These are phyloP conservation scores for Drusus annulatus DNA, from an alignment of 1,140 invertebrate species.

Conservation along the genomic window DNA sequence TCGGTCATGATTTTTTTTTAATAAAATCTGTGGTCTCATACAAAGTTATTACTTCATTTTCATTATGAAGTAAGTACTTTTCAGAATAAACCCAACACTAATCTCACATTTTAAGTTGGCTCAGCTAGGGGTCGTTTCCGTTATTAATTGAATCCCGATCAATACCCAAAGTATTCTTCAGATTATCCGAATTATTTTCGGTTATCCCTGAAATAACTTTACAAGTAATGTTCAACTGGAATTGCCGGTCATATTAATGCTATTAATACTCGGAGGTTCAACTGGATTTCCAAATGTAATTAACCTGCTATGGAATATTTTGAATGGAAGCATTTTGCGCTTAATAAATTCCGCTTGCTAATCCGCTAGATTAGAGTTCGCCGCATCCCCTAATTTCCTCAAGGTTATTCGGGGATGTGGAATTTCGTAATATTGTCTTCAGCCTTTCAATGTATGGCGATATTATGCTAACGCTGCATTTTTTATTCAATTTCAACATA, in stretches of 20 bases:
- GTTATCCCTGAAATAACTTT: constrained; percentile 22
- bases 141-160: too few species aligned
- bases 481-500: too few species aligned
- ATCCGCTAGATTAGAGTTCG: constrained; percentile 18
- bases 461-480: too few species aligned
- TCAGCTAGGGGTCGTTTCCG: too few species aligned
- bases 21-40: too few species aligned
- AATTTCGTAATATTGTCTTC: not conserved
- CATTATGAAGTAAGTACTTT: too few species aligned
- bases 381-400: not conserved
- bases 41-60: too few species aligned
- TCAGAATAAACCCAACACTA: too few species aligned
- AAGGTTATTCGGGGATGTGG: not conserved
- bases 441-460: not conserved
- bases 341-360: constrained; percentile 41
- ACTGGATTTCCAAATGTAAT: constrained; percentile 42
- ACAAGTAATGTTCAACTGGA: constrained; percentile 28
- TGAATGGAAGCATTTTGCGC: constrained; percentile 33
- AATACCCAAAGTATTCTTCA: not conserved
- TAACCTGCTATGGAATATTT: constrained; percentile 41
- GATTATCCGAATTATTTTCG: constrained; percentile 18
- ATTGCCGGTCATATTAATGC: constrained; percentile 36
- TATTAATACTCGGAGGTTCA: constrained; percentile 32
- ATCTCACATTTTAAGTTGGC: too few species aligned
- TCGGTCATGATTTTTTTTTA: too few species aligned